phyloP scores from a whole-genome alignment of 1,140 invertebrate genomes.

The Olivierus martensii region DNA sequence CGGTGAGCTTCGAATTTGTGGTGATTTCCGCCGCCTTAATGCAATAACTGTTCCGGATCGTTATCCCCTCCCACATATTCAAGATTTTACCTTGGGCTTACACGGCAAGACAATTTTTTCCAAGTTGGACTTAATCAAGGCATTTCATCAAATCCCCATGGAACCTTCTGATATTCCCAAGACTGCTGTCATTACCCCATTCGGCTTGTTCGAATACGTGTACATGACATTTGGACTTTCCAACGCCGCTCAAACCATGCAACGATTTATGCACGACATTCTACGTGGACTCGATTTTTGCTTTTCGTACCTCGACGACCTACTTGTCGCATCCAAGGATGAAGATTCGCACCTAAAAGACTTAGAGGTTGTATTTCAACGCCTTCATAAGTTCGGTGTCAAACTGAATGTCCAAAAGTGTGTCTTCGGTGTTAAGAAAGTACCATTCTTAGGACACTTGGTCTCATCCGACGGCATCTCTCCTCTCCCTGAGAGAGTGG shows the following conservation, averaged over 20 bases:
- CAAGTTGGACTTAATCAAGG: too few relatives aligned
- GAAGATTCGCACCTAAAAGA: conserved; percentile 27
- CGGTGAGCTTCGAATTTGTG: too few relatives aligned
- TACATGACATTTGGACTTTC: conserved; percentile 14
- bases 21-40: conserved; percentile 12
- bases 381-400: too few relatives aligned
- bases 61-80: conserved; percentile 13
- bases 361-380: conserved; percentile 14
- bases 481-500: not conserved
- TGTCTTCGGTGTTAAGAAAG: not conserved
- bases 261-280: conserved; percentile 4
- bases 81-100: conserved; percentile 9
- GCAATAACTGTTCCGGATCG: conserved; percentile 6
- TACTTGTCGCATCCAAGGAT: conserved; percentile 28
- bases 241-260: conserved; percentile 12
- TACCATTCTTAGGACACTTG: conserved; percentile 8
- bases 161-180: too few relatives aligned
- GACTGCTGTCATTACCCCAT: conserved; percentile 9
- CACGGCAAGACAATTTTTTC: too few relatives aligned
- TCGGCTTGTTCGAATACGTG: conserved; percentile 7
- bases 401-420: too few relatives aligned
- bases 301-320: too few relatives aligned
- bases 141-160: too few relatives aligned
- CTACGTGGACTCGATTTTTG: too few relatives aligned
- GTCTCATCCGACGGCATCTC: not conserved